Percentiles rank a stretch among this genome's conserved stretches.
Evolutionary conservation across 2,888 invertebrate genomes (phyloP).

Genomic region (Orchesellides sinensis): DNA sequence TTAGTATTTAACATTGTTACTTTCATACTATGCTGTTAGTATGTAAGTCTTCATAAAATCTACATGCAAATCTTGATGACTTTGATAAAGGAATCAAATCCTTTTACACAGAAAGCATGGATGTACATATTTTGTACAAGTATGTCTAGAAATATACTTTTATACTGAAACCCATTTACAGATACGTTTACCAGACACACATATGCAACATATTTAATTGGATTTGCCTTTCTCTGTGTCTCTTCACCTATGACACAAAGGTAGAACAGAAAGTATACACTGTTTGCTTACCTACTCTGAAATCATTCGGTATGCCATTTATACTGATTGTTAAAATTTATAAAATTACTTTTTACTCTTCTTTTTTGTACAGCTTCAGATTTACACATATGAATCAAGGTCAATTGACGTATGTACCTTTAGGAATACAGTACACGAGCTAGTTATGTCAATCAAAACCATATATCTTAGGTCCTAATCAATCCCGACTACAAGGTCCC

Average conservation of each 20-base stretch:
- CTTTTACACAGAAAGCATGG: too few species aligned
- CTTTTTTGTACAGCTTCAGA: not conserved
- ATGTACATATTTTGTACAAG: too few species aligned
- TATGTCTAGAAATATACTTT: too few species aligned
- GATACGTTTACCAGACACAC: not conserved
- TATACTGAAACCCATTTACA: too few species aligned
- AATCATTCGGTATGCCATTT: not conserved
- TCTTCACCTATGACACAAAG: not conserved
- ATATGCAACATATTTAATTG: not conserved
- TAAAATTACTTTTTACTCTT: not conserved
- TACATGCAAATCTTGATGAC: not conserved
- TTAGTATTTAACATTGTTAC: too few species aligned
- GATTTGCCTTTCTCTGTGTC: not conserved
- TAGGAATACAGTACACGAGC: slow-evolving; percentile 2
- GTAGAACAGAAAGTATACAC: too few species aligned
- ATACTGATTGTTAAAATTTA: not conserved
- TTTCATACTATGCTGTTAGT: too few species aligned
- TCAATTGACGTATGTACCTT: not conserved
- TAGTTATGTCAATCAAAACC: slow-evolving; percentile 48
- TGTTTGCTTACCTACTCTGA: too few species aligned
- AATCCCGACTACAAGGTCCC: too few species aligned
- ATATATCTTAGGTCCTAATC: too few species aligned
- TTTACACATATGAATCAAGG: slow-evolving; percentile 27
- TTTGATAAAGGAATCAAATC: too few species aligned
- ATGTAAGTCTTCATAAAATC: too few species aligned